Base-by-base conservation (phyloP, 2,888 invertebrate species). In the Atethmia centrago region DNA sequence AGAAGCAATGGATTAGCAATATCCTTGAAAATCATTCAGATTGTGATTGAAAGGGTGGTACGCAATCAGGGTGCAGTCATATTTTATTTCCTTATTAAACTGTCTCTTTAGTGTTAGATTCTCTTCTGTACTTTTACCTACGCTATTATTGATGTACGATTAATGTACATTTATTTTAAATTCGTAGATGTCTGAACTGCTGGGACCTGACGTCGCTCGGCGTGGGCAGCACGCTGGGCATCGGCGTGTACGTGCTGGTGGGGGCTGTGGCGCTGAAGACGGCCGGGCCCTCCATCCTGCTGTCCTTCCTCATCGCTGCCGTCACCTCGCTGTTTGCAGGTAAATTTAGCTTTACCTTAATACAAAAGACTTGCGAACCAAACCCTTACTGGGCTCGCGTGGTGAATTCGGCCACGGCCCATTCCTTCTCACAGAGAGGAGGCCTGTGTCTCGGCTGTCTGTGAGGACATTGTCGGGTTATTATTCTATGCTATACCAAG, bases 301-400 rank as follows among this genome's bases (percentile, higher is more conserved):
- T 99, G 68, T 98, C 98, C 3, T 99, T 99, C 92, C 96, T 98
- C 7, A 97, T 99, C n/a, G 99, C 99, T 0, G 99, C 98, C 0
- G 85, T 98, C 31, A 98, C 98, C 0, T 98, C 99, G 0, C 95
- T 98, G 66, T 97, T 99, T 85, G 98, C 99, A 90, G 99, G 99
- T 98, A 56, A 55, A 16, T 8, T 56, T 16, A 55, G 0, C 28
- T 8, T 36, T 36, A 36, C n/a, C n/a, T n/a, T n/a, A n/a, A n/a
- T n/a, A n/a, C n/a, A n/a, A n/a, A n/a, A n/a, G n/a, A n/a, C n/a
- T n/a, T n/a, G n/a, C n/a, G n/a, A n/a, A n/a, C n/a, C n/a, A n/a
- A n/a, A n/a, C n/a, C n/a, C n/a, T n/a, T n/a, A n/a, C n/a, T n/a
- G n/a, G n/a, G n/a, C n/a, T n/a, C n/a, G 51, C n/a, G 10, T n/a